These are phyloP conservation scores for Galeruca laticollis DNA, from an alignment of 2,888 invertebrate genomes.

Conservation along the genomic window DNA sequence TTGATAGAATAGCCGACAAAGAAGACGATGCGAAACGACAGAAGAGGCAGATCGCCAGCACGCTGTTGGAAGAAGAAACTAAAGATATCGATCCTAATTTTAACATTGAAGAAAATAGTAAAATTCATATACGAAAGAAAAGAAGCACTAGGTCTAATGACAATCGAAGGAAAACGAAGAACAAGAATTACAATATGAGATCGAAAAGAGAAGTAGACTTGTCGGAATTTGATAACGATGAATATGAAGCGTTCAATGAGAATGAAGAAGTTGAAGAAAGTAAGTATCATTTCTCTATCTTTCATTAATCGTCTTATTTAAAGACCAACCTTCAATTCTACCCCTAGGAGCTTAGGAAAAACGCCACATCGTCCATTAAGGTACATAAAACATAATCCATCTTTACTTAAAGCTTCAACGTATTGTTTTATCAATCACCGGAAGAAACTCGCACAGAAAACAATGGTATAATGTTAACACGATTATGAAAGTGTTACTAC, in stretches of 20 bases:
- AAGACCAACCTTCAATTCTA: too few species aligned
- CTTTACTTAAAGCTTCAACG: too few species aligned
- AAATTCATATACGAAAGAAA: slow-evolving; percentile 57
- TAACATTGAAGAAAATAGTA: slow-evolving; percentile 50
- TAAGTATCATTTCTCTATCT: not conserved
- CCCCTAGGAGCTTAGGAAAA: too few species aligned
- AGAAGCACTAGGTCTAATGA: slow-evolving; percentile 42
- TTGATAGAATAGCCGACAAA: slow-evolving; percentile 37
- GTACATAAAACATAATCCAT: too few species aligned
- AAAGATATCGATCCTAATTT: slow-evolving; percentile 58
- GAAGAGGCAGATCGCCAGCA: slow-evolving; percentile 54
- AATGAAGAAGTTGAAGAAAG: slow-evolving; percentile 6
- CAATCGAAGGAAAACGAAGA: not conserved
- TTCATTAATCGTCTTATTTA: not conserved
- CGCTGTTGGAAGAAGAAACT: slow-evolving; percentile 59
- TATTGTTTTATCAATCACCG: too few species aligned
- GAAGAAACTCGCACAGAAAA: too few species aligned
- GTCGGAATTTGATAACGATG: slow-evolving; percentile 3
- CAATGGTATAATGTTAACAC: too few species aligned
- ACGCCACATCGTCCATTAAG: too few species aligned
- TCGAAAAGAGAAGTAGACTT: slow-evolving; percentile 8
- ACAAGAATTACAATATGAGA: not conserved
- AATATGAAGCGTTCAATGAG: slow-evolving; percentile 10
- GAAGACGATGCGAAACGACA: slow-evolving; percentile 45
- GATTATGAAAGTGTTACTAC: too few species aligned